Evolutionary conservation across 2,113 vertebrate genomes (phyloP), one percentile per base, ranked within the genome.

Genomic region (Hiodon tergisus): DNA sequence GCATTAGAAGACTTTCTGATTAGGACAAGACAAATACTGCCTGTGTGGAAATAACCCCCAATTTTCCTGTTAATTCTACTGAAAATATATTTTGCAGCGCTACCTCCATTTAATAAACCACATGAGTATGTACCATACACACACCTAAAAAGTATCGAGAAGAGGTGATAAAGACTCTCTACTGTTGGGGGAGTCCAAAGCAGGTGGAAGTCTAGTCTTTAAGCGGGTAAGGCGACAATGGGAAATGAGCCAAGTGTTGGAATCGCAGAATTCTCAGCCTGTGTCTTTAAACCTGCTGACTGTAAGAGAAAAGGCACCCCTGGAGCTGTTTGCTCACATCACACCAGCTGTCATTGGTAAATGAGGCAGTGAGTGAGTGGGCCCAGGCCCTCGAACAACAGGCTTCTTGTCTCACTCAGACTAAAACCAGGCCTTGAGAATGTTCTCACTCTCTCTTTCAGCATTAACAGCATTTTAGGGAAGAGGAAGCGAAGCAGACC

Each of bases 361-460:
- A n/a, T n/a, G 53, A 52, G 58, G 54, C 13, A 48, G 58, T 53
- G 50, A 46, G 50, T 2, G 7, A 51, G 70, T 53, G 67, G 5
- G 6, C 51, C 52, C 13, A 9, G 50, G 69, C 16, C 75, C 60
- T 46, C 69, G 31, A 48, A 63, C 63, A 72, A 70, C 74, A 77
- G 76, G 58, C n/a, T 3, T 67, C 63, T 61, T 67, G 78, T 81
- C 77, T 77, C 74, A 31, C 50, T 52, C 17, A 50, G 47, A 53
- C 7, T 16, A 10, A 77, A 54, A 54, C 50, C 73, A 59, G 67
- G 66, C 63, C 66, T 62, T 63, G 72, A 72, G 73, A 78, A 68
- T 10, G 5, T 54, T 69, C 70, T 74, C 46, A 3, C 63, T 78
- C 78, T 83, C 78, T 60, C 78, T 76, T 61, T 60, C 72, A 76